Evolutionary conservation across 1,140 invertebrate genomes (phyloP).

Genomic region (Macrocentrus cingulum): DNA sequence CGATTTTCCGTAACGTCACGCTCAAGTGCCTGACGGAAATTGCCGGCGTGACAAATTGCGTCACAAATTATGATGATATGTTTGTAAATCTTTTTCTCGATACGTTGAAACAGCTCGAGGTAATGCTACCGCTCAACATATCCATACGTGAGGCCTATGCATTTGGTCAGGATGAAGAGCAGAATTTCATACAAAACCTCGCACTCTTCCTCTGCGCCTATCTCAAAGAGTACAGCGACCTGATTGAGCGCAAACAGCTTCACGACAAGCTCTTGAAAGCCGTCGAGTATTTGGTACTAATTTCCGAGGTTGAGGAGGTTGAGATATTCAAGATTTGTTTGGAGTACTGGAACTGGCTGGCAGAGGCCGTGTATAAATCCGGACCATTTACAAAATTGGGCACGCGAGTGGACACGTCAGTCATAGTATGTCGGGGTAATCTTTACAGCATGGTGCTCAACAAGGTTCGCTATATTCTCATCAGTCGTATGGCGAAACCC

Average conservation of each 20-base stretch:
- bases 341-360: constrained; percentile 97
- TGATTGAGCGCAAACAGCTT: constrained; percentile 80
- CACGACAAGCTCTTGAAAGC: constrained; percentile 77
- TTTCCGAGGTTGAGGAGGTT: constrained; percentile 98
- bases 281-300: constrained; percentile 91
- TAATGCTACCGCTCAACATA: constrained; percentile 87
- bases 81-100: constrained; percentile 87
- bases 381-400: constrained; percentile 59
- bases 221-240: constrained; percentile 90
- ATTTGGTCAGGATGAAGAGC: constrained; percentile 91
- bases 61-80: constrained; percentile 88
- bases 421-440: constrained; percentile 62
- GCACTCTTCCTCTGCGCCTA: constrained; percentile 97
- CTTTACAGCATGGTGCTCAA: constrained; percentile 82
- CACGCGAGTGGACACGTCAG: constrained; percentile 38
- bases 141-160: constrained; percentile 94
- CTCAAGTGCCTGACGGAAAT: constrained; percentile 99
- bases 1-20: constrained; percentile 97
- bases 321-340: constrained; percentile 99
- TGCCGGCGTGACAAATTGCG: constrained; percentile 73
- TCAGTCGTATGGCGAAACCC: constrained; percentile 99
- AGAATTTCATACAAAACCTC: constrained; percentile 98
- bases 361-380: constrained; percentile 88
- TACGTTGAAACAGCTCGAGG: constrained; percentile 88
- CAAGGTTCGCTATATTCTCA: constrained; percentile 97